These are phyloP conservation scores for Nematolebias whitei DNA, from an alignment of 2,113 vertebrate genomes.

Conservation along the genomic window DNA sequence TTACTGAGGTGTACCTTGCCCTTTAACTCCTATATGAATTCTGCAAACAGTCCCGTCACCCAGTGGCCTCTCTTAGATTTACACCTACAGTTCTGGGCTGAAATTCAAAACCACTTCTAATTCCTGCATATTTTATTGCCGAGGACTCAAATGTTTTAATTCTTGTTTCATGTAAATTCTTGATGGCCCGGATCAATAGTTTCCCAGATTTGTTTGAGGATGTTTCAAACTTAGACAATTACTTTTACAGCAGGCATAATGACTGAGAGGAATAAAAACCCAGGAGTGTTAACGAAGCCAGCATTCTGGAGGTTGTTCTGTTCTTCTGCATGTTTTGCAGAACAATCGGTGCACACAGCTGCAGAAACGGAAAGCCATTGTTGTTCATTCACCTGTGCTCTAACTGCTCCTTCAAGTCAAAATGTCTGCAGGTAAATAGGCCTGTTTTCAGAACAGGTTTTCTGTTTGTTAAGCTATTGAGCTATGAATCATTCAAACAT, in stretches of 20 bases:
- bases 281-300: neutral
- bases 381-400: neutral
- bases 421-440: neutral
- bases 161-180: too few relatives aligned
- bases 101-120: too few relatives aligned
- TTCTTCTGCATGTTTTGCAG: neutral
- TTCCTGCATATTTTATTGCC: too few relatives aligned
- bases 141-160: too few relatives aligned
- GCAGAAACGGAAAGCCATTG: neutral
- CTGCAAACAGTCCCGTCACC: too few relatives aligned
- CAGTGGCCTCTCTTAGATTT: too few relatives aligned
- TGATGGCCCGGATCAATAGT: too few relatives aligned
- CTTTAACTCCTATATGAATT: too few relatives aligned
- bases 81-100: too few relatives aligned
- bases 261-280: neutral
- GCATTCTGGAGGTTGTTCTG: neutral
- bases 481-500: neutral
- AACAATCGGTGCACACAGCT: neutral
- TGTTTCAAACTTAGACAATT: too few relatives aligned
- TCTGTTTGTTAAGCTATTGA: neutral
- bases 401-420: neutral
- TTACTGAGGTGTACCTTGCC: too few relatives aligned
- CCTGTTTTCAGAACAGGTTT: neutral
- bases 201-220: too few relatives aligned
- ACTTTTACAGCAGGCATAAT: neutral